Evolutionary conservation across 2,888 invertebrate species (phyloP).

Genomic region (Chaitophorus viminalis): DNA sequence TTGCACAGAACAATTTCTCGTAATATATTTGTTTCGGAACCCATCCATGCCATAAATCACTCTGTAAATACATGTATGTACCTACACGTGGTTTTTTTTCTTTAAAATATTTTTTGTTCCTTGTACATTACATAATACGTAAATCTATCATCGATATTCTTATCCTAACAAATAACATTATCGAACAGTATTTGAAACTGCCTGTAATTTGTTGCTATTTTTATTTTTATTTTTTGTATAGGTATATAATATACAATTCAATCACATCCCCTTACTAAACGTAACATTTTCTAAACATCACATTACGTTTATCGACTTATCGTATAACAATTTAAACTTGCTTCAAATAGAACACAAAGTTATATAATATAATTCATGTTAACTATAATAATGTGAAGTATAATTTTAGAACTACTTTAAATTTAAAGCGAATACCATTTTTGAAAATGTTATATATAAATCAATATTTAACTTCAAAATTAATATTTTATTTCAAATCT

Average conservation of each 20-base stretch:
- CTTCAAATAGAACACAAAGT: too few relatives aligned
- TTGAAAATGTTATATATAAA: too few relatives aligned
- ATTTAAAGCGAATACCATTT: too few relatives aligned
- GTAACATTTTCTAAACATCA: not conserved
- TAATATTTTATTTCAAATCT: too few relatives aligned
- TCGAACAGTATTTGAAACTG: not conserved
- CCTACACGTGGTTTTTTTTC: not conserved
- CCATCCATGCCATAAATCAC: conserved; percentile 2
- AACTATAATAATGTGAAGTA: too few relatives aligned
- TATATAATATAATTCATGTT: too few relatives aligned
- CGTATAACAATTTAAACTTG: not conserved
- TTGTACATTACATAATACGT: not conserved
- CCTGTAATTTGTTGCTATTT: not conserved
- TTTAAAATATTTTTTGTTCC: not conserved
- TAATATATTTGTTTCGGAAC: conserved; percentile 15
- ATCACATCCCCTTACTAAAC: not conserved
- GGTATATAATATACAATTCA: not conserved
- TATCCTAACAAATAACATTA: not conserved
- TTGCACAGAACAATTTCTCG: not conserved
- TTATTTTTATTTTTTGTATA: too few relatives aligned
- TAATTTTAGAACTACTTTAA: too few relatives aligned
- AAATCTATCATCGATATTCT: not conserved
- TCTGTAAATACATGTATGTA: not conserved
- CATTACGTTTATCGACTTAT: too few relatives aligned
- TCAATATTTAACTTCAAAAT: too few relatives aligned